phyloP scores from a whole-genome alignment of 1,140 invertebrate species.

The silkworm (Bombyx mori) region ASM3026992v2 NC_085112.1:5995501-5996000 shows the following conservation, averaged over 20 bases:
- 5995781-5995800: conserved; percentile 61
- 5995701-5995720: conserved; percentile 68
- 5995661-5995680: conserved; percentile 68
- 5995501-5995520: conserved; percentile 31
- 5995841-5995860: conserved; percentile 71
- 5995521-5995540: conserved; percentile 35
- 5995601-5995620: conserved; percentile 66
- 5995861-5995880: conserved; percentile 40
- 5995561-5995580: conserved; percentile 57
- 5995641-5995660: conserved; percentile 71
- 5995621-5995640: conserved; percentile 63
- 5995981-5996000: conserved; percentile 63
- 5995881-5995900: conserved; percentile 38
- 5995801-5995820: conserved; percentile 71
- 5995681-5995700: conserved; percentile 70
- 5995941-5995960: conserved; percentile 71
- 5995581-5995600: conserved; percentile 45
- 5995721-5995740: conserved; percentile 59
- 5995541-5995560: conserved; percentile 58
- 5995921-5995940: conserved; percentile 61
- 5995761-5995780: conserved; percentile 58
- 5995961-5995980: conserved; percentile 66
- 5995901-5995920: conserved; percentile 54
- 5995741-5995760: conserved; percentile 56
- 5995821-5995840: conserved; percentile 72